Conservation (phyloP, 2,888 invertebrate species). For the Caenorhabditis sp. region DNA sequence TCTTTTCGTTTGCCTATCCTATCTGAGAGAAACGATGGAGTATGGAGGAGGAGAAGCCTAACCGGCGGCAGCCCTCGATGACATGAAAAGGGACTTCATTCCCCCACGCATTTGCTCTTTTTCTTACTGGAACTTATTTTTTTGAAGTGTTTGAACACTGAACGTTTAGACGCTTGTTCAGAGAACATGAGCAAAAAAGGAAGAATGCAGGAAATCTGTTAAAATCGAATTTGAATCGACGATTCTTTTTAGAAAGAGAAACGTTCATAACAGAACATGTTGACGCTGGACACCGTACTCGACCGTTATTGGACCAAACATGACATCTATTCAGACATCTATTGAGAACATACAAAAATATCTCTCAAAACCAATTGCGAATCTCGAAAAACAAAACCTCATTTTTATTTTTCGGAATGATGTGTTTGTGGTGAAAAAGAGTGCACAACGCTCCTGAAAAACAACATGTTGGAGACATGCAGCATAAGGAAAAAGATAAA, state of each 20-base stretch:
- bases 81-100: too few species aligned
- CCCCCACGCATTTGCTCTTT: neutral
- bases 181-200: neutral
- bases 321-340: neutral
- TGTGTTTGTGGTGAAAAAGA: neutral
- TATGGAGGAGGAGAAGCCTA: slow-evolving; percentile 19
- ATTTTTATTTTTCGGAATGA: too few species aligned
- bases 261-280: neutral
- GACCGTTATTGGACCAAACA: neutral
- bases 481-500: neutral
- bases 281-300: neutral
- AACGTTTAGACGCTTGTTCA: neutral
- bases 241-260: neutral
- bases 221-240: too few species aligned
- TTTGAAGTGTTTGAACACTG: neutral
- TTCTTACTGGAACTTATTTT: neutral
- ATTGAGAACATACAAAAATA: neutral
- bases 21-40: slow-evolving; percentile 9
- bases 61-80: slow-evolving; percentile 9
- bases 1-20: slow-evolving; percentile 22
- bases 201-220: neutral
- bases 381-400: too few species aligned
- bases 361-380: too few species aligned
- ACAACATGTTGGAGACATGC: neutral
- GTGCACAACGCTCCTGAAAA: slow-evolving; percentile 16